Conservation (phyloP, 2,888 invertebrate genomes). For the Troides aeacus region DNA sequence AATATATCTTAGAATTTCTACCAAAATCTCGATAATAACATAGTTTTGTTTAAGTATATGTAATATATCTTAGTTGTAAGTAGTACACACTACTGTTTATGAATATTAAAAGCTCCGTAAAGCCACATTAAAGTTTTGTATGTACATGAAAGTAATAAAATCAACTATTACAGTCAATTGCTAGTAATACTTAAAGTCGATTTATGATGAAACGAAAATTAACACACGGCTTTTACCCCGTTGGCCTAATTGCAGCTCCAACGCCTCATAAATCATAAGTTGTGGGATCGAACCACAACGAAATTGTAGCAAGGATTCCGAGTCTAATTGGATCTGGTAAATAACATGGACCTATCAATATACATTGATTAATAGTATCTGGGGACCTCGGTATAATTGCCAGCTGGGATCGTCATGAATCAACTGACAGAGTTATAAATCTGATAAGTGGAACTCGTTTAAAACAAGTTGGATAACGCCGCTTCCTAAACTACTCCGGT, state of each 20-base stretch:
- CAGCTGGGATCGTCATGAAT: conserved; percentile 70
- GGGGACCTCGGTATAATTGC: conserved; percentile 71
- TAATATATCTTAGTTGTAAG: too few relatives aligned
- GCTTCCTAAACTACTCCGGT: conserved; percentile 29
- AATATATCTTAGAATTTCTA: too few relatives aligned
- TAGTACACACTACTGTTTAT: too few relatives aligned
- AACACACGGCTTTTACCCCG: conserved; percentile 55
- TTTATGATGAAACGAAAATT: conserved; percentile 70
- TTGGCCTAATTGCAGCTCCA: conserved; percentile 62
- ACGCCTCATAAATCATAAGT: conserved; percentile 65
- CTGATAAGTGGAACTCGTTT: conserved; percentile 69
- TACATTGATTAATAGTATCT: conserved; percentile 75
- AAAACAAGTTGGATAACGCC: conserved; percentile 49
- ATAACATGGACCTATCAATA: conserved; percentile 71
- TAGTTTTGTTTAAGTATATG: too few relatives aligned
- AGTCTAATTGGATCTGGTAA: conserved; percentile 74
- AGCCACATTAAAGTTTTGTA: conserved; percentile 46
- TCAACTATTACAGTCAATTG: conserved; percentile 57
- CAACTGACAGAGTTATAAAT: conserved; percentile 72
- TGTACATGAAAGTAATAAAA: conserved; percentile 41
- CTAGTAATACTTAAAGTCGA: conserved; percentile 60
- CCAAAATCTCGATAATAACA: too few relatives aligned
- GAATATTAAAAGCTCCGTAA: neutral
- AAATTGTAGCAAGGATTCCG: conserved; percentile 70
- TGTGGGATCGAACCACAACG: conserved; percentile 50